Percentiles rank a stretch among this genome's conserved stretches.
These are phyloP conservation scores for Mohoua ochrocephala DNA, from an alignment of 2,113 vertebrate species.

Conservation along the genomic window DNA sequence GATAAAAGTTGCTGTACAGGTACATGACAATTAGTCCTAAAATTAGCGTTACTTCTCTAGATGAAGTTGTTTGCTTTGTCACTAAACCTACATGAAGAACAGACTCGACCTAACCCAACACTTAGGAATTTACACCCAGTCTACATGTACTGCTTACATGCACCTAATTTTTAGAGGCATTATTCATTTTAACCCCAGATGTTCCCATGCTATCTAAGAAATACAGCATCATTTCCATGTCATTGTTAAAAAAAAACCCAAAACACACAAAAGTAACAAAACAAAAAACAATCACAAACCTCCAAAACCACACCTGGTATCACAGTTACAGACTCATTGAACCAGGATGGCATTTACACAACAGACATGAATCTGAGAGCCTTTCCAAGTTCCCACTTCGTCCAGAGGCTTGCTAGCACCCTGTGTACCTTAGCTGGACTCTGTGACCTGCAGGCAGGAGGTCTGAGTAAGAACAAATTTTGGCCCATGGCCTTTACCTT, in stretches of 20 bases:
- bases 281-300: background rate
- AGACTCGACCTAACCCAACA: background rate
- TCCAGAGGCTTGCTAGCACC: background rate
- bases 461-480: background rate
- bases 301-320: background rate
- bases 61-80: background rate
- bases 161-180: background rate
- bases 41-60: background rate
- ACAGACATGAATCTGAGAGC: background rate
- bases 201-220: background rate
- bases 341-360: background rate
- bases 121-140: background rate
- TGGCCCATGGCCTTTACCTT: background rate
- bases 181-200: background rate
- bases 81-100: background rate
- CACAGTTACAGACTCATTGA: background rate
- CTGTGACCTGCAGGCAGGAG: background rate
- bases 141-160: background rate
- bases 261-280: background rate
- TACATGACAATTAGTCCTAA: background rate
- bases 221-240: background rate
- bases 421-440: background rate
- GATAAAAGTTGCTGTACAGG: background rate
- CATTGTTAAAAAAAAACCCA: background rate
- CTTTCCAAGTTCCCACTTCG: background rate